Percentiles rank a stretch among this genome's conserved stretches.
phyloP scores from a whole-genome alignment of 2,113 vertebrate species.

The Bambusicola thoracicus region DNA sequence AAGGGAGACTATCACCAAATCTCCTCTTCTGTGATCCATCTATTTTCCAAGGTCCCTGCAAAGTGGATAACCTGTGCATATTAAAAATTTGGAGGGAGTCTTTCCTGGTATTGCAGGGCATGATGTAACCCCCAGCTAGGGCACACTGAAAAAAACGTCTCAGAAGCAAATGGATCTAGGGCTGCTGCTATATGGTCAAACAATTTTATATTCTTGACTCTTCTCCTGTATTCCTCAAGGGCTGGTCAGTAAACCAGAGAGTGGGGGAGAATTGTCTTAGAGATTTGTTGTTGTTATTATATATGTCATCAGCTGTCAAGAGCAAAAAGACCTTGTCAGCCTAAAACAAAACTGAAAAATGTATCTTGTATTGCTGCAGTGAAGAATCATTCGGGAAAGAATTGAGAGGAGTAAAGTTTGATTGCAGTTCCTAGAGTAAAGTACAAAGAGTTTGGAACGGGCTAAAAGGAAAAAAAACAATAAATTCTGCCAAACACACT shows the following conservation, averaged over 20 bases:
- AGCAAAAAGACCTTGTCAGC: conserved; percentile 13
- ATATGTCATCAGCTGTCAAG: background rate
- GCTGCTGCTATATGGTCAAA: background rate
- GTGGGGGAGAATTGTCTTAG: background rate
- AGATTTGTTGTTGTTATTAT: conserved; percentile 31
- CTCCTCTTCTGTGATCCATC: background rate
- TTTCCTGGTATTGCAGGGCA: background rate
- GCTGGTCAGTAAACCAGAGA: conserved; percentile 10
- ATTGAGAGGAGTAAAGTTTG: background rate
- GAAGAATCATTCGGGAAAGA: conserved; percentile 22
- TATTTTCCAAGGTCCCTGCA: background rate
- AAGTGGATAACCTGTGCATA: background rate
- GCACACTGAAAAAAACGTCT: background rate
- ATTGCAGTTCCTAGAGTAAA: background rate
- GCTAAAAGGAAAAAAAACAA: background rate
- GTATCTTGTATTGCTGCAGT: background rate
- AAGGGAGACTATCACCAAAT: background rate
- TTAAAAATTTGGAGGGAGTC: background rate
- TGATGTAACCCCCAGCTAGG: background rate
- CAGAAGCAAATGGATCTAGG: background rate
- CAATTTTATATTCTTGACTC: conserved; percentile 2
- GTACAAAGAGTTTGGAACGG: background rate
- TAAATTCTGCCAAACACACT: background rate
- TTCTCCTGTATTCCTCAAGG: conserved; percentile 15
- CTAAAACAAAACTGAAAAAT: conserved; percentile 43